Conservation (phyloP, 1,140 invertebrate genomes). For the Bicyclus anynana region DNA sequence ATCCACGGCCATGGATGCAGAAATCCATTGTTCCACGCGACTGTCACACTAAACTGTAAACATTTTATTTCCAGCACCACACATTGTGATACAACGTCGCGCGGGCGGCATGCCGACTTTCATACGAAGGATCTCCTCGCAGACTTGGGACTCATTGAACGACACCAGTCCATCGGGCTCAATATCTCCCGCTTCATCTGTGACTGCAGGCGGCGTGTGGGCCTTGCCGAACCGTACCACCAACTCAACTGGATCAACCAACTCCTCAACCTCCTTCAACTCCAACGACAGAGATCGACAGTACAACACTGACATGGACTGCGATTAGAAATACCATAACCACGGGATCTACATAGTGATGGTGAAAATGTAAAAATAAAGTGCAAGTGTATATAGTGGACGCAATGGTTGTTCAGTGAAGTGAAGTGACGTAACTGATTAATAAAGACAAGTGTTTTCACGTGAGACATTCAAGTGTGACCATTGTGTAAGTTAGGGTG, state of each 20-base stretch:
- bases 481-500: conserved; percentile 8
- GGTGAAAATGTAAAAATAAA: background rate
- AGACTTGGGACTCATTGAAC: conserved; percentile 25
- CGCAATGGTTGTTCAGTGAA: conserved; percentile 13
- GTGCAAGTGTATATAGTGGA: background rate
- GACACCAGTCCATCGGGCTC: conserved; percentile 28
- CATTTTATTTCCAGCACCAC: conserved; percentile 20
- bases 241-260: conserved; percentile 29
- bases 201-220: conserved; percentile 34
- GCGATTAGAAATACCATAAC: conserved; percentile 36
- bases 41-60: too few species aligned
- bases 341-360: background rate
- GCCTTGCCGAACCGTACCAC: conserved; percentile 21
- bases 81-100: conserved; percentile 27
- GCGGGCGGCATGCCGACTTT: conserved; percentile 29
- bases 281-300: conserved; percentile 36
- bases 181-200: conserved; percentile 30
- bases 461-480: too few species aligned
- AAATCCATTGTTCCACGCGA: too few species aligned
- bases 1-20: too few species aligned
- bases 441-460: too few species aligned
- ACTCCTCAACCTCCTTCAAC: conserved; percentile 33
- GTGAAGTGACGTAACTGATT: background rate
- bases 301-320: conserved; percentile 67
- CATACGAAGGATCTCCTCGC: conserved; percentile 33